Base-by-base conservation (phyloP, 1,140 invertebrate genomes). In the Psix sp. region DNA sequence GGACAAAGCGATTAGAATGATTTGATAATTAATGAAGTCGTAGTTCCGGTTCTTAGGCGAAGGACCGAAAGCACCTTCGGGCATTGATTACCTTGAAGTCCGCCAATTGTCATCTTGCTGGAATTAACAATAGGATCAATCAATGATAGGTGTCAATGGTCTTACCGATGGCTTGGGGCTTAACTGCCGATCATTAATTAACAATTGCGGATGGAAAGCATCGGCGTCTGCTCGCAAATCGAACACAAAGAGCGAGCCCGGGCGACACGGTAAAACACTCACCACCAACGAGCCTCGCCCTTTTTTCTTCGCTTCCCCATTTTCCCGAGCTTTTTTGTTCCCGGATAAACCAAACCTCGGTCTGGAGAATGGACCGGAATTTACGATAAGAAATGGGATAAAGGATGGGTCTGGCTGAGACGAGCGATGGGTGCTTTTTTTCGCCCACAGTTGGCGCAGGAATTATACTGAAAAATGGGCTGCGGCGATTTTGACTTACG, bases 291-390 rank as follows among this genome's bases (percentile, higher is more conserved):
- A 46, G 16, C 14, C 0, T 24, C n/a, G 11, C 0, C 31, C 24
- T 40, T 35, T 51, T 42, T 45, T 24, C 6, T 43, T 40, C 3
- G 4, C 21, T 6, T 2, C 42, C 6, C 18, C n/a, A 52, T 73
- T 65, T 38, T 33, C 43, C 10, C 21, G 3, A 11, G 2, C 3
- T 40, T 52, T 74, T 66, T 66, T 38, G 13, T 26, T 13, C 3
- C 13, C 31, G 10, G 39, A 60, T 52, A 52, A 65, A 49, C 39
- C 48, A 42, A 62, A 62, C 40, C 51, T 40, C 39, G 48, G 15
- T 45, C 76, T 68, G 80, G 79, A 81, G 78, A 84, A 85, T 86
- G 78, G 79, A 80, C 79, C 75, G 80, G 80, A 85, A 86, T 86
- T 80, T 77, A 62, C 74, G 82, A 86, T 86, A 85, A 86, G 82